These are phyloP conservation scores for Elysia crispata DNA, from an alignment of 2,888 invertebrate species.

Conservation along the genomic window DNA sequence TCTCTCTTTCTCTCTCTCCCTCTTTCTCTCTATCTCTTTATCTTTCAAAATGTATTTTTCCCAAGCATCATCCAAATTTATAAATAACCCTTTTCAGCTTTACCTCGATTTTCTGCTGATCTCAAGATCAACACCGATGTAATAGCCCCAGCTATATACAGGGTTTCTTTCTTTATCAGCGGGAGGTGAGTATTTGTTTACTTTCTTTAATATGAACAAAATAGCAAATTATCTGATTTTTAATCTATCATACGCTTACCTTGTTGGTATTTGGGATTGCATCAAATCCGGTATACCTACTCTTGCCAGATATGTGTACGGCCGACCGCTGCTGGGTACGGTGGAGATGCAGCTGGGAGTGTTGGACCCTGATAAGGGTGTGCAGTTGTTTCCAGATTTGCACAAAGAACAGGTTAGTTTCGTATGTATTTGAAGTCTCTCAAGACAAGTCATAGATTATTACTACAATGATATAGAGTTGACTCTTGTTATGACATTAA, in stretches of 20 bases:
- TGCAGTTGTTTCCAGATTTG: conserved; percentile 7
- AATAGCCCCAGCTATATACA: conserved; percentile 38
- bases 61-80: not conserved
- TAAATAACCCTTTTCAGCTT: conserved; percentile 26
- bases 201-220: no score
- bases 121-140: conserved; percentile 39
- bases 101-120: conserved; percentile 46
- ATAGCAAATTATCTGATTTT: no score
- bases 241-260: no score
- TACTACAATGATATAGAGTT: no score
- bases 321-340: conserved; percentile 34
- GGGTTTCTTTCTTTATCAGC: conserved; percentile 36
- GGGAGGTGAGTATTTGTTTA: conserved; percentile 33
- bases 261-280: no score
- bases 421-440: no score
- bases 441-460: no score
- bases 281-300: not conserved
- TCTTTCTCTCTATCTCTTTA: no score
- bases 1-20: no score
- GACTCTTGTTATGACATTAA: no score
- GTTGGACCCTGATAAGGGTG: not conserved
- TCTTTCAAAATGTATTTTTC: not conserved
- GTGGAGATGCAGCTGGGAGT: conserved; percentile 42
- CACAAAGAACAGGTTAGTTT: no score
- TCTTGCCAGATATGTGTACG: conserved; percentile 46